Evolutionary conservation across 2,113 vertebrate genomes (phyloP).

Genomic region (Pontoporia blainvillei): DNA sequence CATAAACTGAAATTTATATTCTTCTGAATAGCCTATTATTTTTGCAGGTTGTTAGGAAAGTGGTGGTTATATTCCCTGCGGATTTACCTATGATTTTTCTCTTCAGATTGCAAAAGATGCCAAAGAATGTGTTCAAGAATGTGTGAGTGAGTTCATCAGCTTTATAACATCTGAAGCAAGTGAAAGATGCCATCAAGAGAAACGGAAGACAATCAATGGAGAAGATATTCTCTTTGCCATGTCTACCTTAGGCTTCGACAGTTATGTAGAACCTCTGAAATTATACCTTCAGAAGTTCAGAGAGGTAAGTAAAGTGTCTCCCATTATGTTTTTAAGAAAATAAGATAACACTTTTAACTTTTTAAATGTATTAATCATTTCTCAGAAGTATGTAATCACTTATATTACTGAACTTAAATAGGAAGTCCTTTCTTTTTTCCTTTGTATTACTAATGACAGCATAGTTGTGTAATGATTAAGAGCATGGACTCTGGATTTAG

Average conservation of each 20-base stretch:
- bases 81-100: background rate
- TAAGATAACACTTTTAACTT: background rate
- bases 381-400: background rate
- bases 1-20: background rate
- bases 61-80: background rate
- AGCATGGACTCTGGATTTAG: background rate
- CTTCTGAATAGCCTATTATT: background rate
- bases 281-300: constrained; percentile 98
- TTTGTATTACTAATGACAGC: background rate
- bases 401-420: background rate
- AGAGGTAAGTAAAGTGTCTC: constrained; percentile 86
- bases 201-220: constrained; percentile 98
- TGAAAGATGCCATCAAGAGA: constrained; percentile 98
- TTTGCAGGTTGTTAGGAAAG: constrained; percentile 4
- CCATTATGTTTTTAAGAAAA: background rate
- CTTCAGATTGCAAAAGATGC: constrained; percentile 97
- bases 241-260: constrained; percentile 98
- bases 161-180: constrained; percentile 99
- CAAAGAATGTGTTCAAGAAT: constrained; percentile 98
- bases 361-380: background rate
- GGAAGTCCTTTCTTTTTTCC: background rate
- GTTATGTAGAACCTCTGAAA: constrained; percentile 98
- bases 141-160: constrained; percentile 99
- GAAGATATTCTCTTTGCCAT: constrained; percentile 99
- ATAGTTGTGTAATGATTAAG: background rate